These are phyloP conservation scores for Oscheius sp. DNA, from an alignment of 2,888 invertebrate genomes.

Conservation along the genomic window DNA sequence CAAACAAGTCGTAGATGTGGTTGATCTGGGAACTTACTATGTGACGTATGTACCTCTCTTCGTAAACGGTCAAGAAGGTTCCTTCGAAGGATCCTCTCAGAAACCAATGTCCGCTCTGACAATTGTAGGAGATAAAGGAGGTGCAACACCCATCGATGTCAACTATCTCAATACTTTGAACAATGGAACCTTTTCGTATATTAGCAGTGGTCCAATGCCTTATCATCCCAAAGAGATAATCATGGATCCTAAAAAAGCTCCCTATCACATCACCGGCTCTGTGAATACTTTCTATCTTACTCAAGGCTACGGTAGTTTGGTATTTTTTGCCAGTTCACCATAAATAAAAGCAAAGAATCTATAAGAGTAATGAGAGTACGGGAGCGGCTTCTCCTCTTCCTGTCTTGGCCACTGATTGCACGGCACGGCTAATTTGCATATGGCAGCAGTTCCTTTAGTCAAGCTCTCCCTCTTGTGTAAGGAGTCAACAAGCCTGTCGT, in stretches of 20 bases:
- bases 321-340: too few relatives aligned
- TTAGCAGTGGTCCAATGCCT: too few relatives aligned
- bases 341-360: too few relatives aligned
- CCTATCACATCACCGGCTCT: too few relatives aligned
- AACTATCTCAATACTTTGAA: not conserved
- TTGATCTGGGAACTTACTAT: not conserved
- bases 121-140: not conserved
- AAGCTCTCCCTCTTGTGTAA: not conserved
- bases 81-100: not conserved
- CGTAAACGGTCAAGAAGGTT: not conserved
- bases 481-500: not conserved
- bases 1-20: not conserved
- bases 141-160: not conserved
- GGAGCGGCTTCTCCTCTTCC: conserved; percentile 9
- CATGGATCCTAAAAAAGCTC: too few relatives aligned
- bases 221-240: too few relatives aligned
- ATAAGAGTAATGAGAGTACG: conserved; percentile 25
- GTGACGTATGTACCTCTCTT: not conserved
- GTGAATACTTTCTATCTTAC: too few relatives aligned
- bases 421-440: conserved; percentile 30
- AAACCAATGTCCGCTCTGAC: not conserved
- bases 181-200: too few relatives aligned
- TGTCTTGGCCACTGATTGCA: conserved; percentile 24
- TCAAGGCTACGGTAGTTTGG: too few relatives aligned
- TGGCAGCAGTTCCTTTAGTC: not conserved